A percentile compares a stretch with the other conserved stretches of the same genome.
Conservation (phyloP, 2,797 vertebrate genomes). For the Mormyrops boulengeri region DNA sequence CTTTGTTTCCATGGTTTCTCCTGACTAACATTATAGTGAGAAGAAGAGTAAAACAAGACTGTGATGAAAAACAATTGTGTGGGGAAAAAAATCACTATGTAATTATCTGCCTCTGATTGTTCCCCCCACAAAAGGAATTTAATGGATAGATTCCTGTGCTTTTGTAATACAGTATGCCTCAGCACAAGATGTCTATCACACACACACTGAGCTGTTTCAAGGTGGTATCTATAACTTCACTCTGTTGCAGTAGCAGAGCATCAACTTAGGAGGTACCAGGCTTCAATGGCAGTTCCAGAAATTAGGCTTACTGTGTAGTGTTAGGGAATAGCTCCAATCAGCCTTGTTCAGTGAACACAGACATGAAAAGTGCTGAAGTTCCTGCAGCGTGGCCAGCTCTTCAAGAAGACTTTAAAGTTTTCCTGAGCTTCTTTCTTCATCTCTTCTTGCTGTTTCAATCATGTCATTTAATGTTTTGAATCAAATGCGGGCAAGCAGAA, state of each 20-base stretch:
- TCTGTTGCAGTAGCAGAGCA: not conserved
- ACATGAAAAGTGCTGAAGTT: not conserved
- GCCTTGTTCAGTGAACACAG: not conserved
- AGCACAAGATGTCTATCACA: not conserved
- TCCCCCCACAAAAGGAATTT: not conserved
- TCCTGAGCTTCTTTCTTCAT: not conserved
- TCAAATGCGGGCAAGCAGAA: not conserved
- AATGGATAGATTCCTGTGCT: not conserved
- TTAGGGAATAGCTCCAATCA: not conserved
- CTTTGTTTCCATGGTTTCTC: slow-evolving; percentile 5
- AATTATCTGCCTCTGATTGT: not conserved
- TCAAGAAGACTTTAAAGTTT: not conserved
- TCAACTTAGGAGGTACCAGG: not conserved
- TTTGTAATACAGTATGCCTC: not conserved
- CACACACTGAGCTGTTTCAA: not conserved
- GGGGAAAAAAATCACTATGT: not conserved
- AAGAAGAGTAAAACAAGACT: not conserved
- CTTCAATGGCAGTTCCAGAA: not conserved
- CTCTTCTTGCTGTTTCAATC: not conserved
- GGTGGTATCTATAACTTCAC: not conserved
- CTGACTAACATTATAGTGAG: not conserved
- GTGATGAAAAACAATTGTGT: not conserved
- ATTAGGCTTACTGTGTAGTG: not conserved
- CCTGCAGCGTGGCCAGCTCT: not conserved
- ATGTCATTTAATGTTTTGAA: not conserved